Base-by-base conservation (phyloP, 2,113 vertebrate genomes). In the Amphilophus citrinellus region DNA sequence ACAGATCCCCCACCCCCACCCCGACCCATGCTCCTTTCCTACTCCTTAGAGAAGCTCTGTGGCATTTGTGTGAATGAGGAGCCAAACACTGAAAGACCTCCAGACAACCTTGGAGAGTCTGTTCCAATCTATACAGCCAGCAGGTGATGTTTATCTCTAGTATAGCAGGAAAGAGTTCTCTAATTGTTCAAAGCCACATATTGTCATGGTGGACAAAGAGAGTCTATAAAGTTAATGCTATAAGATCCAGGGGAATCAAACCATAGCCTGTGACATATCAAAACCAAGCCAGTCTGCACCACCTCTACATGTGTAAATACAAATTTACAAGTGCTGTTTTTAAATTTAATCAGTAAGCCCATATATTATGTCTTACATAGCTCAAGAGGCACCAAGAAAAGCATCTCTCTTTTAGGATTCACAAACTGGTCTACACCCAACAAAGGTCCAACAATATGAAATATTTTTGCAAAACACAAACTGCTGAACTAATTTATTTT, bases 91-190 rank as follows among this genome's bases (percentile, higher is more conserved):
- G 90, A 71, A 84, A 76, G 93, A 95, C 95, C 95, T 95, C 94
- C 85, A 95, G 93, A 95, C 95, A 94, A 95, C 94, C 95, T 95
- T 95, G 93, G 56, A 87, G 68, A 84, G 68, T 87, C 89, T 82
- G 84, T 84, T 94, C 91, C 94, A 94, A 95, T 95, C 93, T 96
- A 92, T 91, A 92, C 80, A 88, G 88, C 91, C 90, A 93, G 90
- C 91, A 93, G 88, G 92, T 90, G 95, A 95, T 94, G 87, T 90
- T 95, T 95, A 95, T 95, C 94, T 94, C 30, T 58, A 59, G 81
- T 87, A 86, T 85, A 84, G 89, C 91, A 92, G 89, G 78, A 90
- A 92, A 57, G 88, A 88, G 88, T 82, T 83, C 88, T 91, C 88
- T 92, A 94, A 95, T 95, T 95, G 93, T 93, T 89, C 90, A 84